A percentile compares a stretch with the other conserved stretches of the same genome.
Conservation (phyloP, 2,888 invertebrate species). For the Elaeidobius kamerunicus region DNA sequence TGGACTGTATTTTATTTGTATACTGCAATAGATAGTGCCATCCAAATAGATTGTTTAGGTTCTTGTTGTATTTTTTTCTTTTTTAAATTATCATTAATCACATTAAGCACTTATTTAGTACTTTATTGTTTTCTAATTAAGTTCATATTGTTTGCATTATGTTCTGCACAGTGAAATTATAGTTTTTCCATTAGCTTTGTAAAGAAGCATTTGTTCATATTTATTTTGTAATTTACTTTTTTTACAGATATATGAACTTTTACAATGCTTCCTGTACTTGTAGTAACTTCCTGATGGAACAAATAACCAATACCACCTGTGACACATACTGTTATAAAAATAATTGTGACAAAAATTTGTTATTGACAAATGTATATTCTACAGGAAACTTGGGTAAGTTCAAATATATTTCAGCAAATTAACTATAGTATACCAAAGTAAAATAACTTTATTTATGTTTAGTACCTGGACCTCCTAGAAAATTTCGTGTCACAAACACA, state of each 20-base stretch:
- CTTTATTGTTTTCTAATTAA: too few relatives aligned
- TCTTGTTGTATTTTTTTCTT: too few relatives aligned
- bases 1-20: background rate
- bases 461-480: conserved; percentile 69
- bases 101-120: too few relatives aligned
- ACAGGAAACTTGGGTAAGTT: conserved; percentile 42
- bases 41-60: too few relatives aligned
- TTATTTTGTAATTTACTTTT: conserved; percentile 20
- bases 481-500: conserved; percentile 56
- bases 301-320: conserved; percentile 37
- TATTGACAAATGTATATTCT: conserved; percentile 39
- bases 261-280: conserved; percentile 40
- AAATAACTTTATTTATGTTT: conserved; percentile 22
- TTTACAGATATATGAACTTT: conserved; percentile 40
- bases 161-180: too few relatives aligned
- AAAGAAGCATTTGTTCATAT: background rate
- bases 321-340: conserved; percentile 32
- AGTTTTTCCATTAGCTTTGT: background rate
- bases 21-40: too few relatives aligned
- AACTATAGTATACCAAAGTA: background rate
- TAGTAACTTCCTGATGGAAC: conserved; percentile 42
- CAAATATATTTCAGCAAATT: conserved; percentile 6
- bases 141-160: too few relatives aligned
- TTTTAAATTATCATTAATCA: too few relatives aligned
- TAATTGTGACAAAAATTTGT: conserved; percentile 34